phyloP scores from a whole-genome alignment of 2,888 invertebrate genomes.

The Odontothrips loti region DNA sequence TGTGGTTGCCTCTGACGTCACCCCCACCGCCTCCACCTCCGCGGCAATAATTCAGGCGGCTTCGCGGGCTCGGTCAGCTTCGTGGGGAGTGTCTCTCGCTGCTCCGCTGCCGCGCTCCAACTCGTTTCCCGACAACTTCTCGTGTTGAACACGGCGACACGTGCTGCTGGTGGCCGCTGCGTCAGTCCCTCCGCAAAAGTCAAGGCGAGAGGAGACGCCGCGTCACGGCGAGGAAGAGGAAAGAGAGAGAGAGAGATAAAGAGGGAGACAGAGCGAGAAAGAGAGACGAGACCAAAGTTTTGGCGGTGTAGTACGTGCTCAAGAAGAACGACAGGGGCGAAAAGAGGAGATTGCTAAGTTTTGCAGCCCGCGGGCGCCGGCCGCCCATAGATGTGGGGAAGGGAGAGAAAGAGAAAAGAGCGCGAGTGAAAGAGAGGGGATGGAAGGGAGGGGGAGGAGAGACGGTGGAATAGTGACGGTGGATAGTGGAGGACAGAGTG shows the following conservation, averaged over 20 bases:
- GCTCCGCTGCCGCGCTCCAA: too few relatives aligned
- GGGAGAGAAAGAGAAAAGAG: neutral
- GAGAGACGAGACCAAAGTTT: neutral
- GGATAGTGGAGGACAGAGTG: neutral
- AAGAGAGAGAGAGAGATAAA: too few relatives aligned
- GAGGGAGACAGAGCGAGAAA: neutral
- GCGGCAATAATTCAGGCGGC: too few relatives aligned
- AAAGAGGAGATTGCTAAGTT: conserved; percentile 8
- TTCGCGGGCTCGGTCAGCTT: too few relatives aligned
- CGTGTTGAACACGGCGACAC: neutral
- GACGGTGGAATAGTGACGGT: neutral
- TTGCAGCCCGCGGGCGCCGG: neutral
- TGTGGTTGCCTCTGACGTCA: too few relatives aligned
- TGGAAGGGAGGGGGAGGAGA: neutral
- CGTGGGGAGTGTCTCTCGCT: too few relatives aligned
- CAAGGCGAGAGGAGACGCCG: neutral
- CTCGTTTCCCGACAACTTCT: too few relatives aligned
- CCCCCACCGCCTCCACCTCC: too few relatives aligned
- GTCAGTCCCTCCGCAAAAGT: neutral
- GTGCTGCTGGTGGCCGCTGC: neutral
- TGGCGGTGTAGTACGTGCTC: conserved; percentile 10
- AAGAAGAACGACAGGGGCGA: neutral
- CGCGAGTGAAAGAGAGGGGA: neutral
- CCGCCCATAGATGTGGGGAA: too few relatives aligned
- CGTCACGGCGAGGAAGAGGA: too few relatives aligned